A percentile compares a stretch with the other conserved stretches of the same genome.
Evolutionary conservation across 1,140 invertebrate genomes (phyloP).

Genomic region (Condylostylus longicornis): DNA sequence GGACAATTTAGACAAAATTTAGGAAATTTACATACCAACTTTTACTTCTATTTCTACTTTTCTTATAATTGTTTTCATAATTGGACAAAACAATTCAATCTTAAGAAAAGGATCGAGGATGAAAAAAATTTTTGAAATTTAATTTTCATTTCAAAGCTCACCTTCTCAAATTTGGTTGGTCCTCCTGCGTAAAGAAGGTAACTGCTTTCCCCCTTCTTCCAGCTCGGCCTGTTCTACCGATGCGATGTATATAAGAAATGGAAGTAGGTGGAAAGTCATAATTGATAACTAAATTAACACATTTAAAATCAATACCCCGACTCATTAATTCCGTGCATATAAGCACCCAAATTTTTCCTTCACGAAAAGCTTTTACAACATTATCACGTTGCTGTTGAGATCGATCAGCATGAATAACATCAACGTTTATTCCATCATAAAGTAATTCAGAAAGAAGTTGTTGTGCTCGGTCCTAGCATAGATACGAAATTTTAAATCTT

Average conservation of each 20-base stretch:
- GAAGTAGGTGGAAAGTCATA: conserved; percentile 90
- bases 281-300: conserved; percentile 92
- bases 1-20: too few species aligned
- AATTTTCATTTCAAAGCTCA: conserved; percentile 24
- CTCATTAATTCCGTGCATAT: conserved; percentile 96
- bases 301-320: conserved; percentile 94
- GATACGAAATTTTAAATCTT: background rate
- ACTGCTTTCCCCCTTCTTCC: conserved; percentile 72
- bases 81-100: too few species aligned
- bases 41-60: too few species aligned
- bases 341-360: conserved; percentile 87
- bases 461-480: conserved; percentile 65
- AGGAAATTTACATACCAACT: too few species aligned
- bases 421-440: conserved; percentile 84
- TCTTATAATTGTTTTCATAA: too few species aligned
- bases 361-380: conserved; percentile 73
- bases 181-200: conserved; percentile 88
- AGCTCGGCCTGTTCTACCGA: conserved; percentile 86
- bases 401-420: conserved; percentile 86
- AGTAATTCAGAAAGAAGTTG: conserved; percentile 83
- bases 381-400: conserved; percentile 79
- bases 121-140: conserved; percentile 2
- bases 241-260: conserved; percentile 84
- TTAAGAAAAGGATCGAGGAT: too few species aligned
- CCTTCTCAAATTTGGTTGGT: conserved; percentile 69